Evolutionary conservation across 2,113 vertebrate species (phyloP).

Genomic region (Alligator sinensis): DNA sequence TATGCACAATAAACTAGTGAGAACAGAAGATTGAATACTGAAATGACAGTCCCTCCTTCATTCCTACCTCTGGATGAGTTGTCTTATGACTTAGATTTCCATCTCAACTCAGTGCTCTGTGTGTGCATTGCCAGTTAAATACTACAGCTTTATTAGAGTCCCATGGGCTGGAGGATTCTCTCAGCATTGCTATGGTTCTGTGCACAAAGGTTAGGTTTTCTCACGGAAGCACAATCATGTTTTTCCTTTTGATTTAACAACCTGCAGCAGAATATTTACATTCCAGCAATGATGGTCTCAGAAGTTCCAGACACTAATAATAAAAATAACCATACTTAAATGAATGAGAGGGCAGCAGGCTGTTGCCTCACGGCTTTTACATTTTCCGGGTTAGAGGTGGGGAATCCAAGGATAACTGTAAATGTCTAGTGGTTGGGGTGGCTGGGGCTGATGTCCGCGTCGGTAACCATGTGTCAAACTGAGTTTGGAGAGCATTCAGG

Average conservation of each 20-base stretch:
- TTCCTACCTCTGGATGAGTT: slow-evolving; percentile 10
- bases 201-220: slow-evolving; percentile 42
- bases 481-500: slow-evolving; percentile 49
- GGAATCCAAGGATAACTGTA: not conserved
- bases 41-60: not conserved
- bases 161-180: not conserved
- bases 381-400: not conserved
- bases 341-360: not conserved
- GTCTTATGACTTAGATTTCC: not conserved
- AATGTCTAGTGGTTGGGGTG: slow-evolving; percentile 8
- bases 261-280: not conserved
- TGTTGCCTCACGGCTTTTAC: not conserved
- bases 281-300: not conserved
- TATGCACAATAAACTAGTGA: slow-evolving; percentile 56
- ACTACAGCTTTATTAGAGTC: not conserved
- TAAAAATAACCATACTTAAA: fast-evolving
- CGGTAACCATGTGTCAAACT: slow-evolving; percentile 19
- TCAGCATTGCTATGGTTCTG: not conserved
- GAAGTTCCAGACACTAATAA: not conserved
- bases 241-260: not conserved
- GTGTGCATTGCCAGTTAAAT: not conserved
- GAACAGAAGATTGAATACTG: slow-evolving; percentile 38
- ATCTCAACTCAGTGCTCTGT: not conserved
- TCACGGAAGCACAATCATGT: not conserved
- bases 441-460: slow-evolving; percentile 14